A percentile compares a stretch with the other conserved stretches of the same genome.
Conservation (phyloP, 2,888 invertebrate species). For the Cremastinae sp. region DNA sequence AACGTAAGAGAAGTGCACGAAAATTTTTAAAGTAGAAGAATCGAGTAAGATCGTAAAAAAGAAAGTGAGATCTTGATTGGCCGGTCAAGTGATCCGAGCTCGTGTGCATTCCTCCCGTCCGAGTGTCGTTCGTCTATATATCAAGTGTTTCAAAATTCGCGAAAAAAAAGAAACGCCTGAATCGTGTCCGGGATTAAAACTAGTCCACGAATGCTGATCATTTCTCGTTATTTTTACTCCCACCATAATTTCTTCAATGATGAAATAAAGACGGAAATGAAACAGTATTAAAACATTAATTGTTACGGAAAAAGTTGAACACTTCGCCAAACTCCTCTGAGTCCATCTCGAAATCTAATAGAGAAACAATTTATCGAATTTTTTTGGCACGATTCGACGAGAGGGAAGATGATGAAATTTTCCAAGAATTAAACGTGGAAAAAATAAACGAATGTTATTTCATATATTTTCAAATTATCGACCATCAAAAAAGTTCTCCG, state of each 20-base stretch:
- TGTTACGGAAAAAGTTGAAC: conserved; percentile 33
- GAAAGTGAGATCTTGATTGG: conserved; percentile 58
- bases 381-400: too few relatives aligned
- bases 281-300: conserved; percentile 21
- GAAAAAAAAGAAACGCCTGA: conserved; percentile 11
- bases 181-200: conserved; percentile 47
- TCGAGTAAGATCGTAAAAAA: conserved; percentile 61
- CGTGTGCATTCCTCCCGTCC: conserved; percentile 22
- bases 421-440: too few relatives aligned
- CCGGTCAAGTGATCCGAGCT: conserved; percentile 59
- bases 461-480: conserved; percentile 1
- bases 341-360: neutral
- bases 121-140: conserved; percentile 5
- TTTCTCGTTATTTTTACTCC: conserved; percentile 9
- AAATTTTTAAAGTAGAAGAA: conserved; percentile 24
- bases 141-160: conserved; percentile 29
- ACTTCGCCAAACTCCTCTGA: conserved; percentile 16
- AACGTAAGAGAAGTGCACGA: neutral
- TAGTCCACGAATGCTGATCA: conserved; percentile 19
- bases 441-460: too few relatives aligned
- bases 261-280: conserved; percentile 18
- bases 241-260: conserved; percentile 18
- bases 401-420: too few relatives aligned
- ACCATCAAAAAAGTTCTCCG: neutral
- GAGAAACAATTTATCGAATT: too few relatives aligned